These are phyloP conservation scores for Diplosoma virens DNA, from an alignment of 23 tunicate genomes.

Conservation along the genomic window DNA sequence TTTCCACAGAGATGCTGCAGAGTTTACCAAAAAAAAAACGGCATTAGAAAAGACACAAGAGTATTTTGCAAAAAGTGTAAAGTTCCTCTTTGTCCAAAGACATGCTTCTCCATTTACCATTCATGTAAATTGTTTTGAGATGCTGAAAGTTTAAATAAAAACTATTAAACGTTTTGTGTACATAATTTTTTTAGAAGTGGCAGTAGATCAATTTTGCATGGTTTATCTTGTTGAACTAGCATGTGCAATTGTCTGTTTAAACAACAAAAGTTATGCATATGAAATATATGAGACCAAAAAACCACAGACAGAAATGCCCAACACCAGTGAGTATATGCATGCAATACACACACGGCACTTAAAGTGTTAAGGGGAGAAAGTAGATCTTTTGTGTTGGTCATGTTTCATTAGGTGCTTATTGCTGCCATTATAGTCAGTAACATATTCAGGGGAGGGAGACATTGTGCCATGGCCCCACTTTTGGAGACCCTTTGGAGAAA, in stretches of 20 bases:
- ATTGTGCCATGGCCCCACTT: too few species aligned
- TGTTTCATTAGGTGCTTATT: too few species aligned
- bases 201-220: slow-evolving; percentile 28
- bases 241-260: too few species aligned
- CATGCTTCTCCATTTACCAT: slow-evolving; percentile 26
- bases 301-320: slow-evolving; percentile 32
- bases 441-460: too few species aligned
- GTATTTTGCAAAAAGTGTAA: neutral
- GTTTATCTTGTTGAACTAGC: slow-evolving; percentile 23
- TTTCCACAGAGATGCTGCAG: neutral
- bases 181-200: slow-evolving; percentile 20
- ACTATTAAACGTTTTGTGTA: slow-evolving; percentile 13
- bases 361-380: slow-evolving; percentile 23
- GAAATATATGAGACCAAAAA: slow-evolving; percentile 18
- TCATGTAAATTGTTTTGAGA: slow-evolving; percentile 14
- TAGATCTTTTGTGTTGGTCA: too few species aligned
- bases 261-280: slow-evolving; percentile 20
- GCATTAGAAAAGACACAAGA: neutral
- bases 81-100: slow-evolving; percentile 27
- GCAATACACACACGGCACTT: slow-evolving; percentile 29
- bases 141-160: slow-evolving; percentile 29
- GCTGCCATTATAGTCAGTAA: too few species aligned
- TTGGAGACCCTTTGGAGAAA: too few species aligned
- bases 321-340: slow-evolving; percentile 22
- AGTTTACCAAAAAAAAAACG: neutral